Conservation (phyloP, 2,888 invertebrate genomes). For the Scelioninae gen. 1 region DNA sequence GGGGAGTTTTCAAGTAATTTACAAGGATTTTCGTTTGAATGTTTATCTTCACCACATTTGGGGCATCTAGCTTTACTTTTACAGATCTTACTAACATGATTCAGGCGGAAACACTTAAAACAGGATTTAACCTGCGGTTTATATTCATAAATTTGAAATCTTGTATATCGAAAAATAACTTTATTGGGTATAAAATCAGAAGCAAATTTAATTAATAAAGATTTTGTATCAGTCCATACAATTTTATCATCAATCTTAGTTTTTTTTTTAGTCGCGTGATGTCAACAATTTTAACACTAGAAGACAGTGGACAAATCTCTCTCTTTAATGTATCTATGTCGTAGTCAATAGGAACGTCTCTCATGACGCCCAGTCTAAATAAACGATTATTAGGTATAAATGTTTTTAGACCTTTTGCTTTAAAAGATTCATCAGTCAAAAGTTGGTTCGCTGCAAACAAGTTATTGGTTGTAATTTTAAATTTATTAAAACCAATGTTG, state of each 20-base stretch:
- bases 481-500: slow-evolving; percentile 15
- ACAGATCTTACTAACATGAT: slow-evolving; percentile 29
- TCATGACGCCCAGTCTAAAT: slow-evolving; percentile 5
- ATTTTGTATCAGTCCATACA: background rate
- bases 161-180: background rate
- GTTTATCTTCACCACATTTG: slow-evolving; percentile 15
- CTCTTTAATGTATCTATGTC: background rate
- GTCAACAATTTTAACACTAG: background rate
- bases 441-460: slow-evolving; percentile 4
- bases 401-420: background rate
- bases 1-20: background rate
- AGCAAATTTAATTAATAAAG: background rate
- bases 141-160: background rate
- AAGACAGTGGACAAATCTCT: background rate
- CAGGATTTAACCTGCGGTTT: slow-evolving; percentile 15
- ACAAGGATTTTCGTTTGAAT: background rate
- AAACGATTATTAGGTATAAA: slow-evolving; percentile 13
- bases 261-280: background rate
- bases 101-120: slow-evolving; percentile 20
- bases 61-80: slow-evolving; percentile 27
- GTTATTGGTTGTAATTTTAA: slow-evolving; percentile 13
- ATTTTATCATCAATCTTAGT: background rate
- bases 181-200: background rate
- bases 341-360: background rate
- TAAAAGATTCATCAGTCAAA: background rate